Conservation (phyloP, 35 echinoderm and acorn worm species). For the Chiridota heheva region DNA sequence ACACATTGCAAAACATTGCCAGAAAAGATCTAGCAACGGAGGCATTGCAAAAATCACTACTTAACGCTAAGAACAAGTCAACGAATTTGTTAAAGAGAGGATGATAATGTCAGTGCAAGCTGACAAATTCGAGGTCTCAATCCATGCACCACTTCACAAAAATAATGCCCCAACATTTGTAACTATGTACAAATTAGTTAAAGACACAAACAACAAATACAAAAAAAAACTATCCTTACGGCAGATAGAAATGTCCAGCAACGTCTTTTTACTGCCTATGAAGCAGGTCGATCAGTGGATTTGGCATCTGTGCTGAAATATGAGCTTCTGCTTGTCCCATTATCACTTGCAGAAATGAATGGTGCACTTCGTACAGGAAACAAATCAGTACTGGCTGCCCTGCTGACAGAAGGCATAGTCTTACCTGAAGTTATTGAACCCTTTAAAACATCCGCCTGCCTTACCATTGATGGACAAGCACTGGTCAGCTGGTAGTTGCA, state of each 20-base stretch:
- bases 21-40: slow-evolving; percentile 23
- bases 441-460: neutral
- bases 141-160: neutral
- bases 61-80: slow-evolving; percentile 25
- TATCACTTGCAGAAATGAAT: slow-evolving; percentile 49
- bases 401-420: too few species aligned
- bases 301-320: neutral
- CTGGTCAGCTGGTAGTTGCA: slow-evolving; percentile 1
- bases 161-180: slow-evolving; percentile 18
- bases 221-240: slow-evolving; percentile 11
- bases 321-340: slow-evolving; percentile 14
- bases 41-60: slow-evolving; percentile 30
- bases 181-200: slow-evolving; percentile 26
- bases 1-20: slow-evolving; percentile 18
- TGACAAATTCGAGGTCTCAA: neutral
- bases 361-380: slow-evolving; percentile 30
- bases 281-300: slow-evolving; percentile 8
- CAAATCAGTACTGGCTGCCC: too few species aligned
- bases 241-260: slow-evolving; percentile 9
- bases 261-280: slow-evolving; percentile 31
- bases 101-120: neutral
- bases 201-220: neutral
- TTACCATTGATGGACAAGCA: slow-evolving; percentile 40
- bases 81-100: slow-evolving; percentile 18
- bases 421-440: slow-evolving; percentile 45